Evolutionary conservation across 2,797 vertebrate genomes (phyloP).

Genomic region (Austrolebias charrua): DNA sequence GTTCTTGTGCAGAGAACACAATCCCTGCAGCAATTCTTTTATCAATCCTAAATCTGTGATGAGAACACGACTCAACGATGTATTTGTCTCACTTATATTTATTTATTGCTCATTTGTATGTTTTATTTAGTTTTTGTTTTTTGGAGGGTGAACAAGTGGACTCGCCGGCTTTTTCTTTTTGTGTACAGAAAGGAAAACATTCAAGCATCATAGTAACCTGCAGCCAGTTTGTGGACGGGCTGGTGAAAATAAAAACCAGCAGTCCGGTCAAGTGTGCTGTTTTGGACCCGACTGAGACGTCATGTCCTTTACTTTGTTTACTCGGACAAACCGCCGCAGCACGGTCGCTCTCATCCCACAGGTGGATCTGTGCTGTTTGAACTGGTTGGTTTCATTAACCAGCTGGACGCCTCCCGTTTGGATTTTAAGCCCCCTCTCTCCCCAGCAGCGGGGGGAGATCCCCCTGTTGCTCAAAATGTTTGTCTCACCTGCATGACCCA

Average conservation of each 20-base stretch:
- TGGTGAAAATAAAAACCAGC: slow-evolving; percentile 31
- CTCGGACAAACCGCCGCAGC: slow-evolving; percentile 31
- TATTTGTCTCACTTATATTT: slow-evolving; percentile 79
- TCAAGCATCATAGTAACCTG: slow-evolving; percentile 51
- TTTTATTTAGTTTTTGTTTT: slow-evolving; percentile 32
- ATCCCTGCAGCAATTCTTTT: slow-evolving; percentile 63
- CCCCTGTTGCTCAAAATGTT: background rate
- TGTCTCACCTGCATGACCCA: slow-evolving; percentile 50
- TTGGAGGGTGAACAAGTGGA: slow-evolving; percentile 57
- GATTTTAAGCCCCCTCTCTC: slow-evolving; percentile 35
- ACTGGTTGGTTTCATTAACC: slow-evolving; percentile 37
- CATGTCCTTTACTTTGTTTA: slow-evolving; percentile 33
- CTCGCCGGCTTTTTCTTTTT: slow-evolving; percentile 49
- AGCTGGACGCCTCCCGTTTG: slow-evolving; percentile 28
- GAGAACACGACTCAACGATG: slow-evolving; percentile 70
- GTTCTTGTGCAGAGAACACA: slow-evolving; percentile 50
- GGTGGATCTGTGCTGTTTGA: slow-evolving; percentile 41
- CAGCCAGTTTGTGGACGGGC: slow-evolving; percentile 21
- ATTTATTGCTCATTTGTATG: slow-evolving; percentile 71
- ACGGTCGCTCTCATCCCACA: slow-evolving; percentile 37
- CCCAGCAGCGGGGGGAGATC: slow-evolving; percentile 28
- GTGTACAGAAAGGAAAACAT: slow-evolving; percentile 58
- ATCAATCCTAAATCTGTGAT: slow-evolving; percentile 72
- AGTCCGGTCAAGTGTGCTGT: slow-evolving; percentile 17
- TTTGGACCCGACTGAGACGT: slow-evolving; percentile 24